Base-by-base conservation (phyloP, 2,797 vertebrate species). In the Enteromius mattozi region DNA sequence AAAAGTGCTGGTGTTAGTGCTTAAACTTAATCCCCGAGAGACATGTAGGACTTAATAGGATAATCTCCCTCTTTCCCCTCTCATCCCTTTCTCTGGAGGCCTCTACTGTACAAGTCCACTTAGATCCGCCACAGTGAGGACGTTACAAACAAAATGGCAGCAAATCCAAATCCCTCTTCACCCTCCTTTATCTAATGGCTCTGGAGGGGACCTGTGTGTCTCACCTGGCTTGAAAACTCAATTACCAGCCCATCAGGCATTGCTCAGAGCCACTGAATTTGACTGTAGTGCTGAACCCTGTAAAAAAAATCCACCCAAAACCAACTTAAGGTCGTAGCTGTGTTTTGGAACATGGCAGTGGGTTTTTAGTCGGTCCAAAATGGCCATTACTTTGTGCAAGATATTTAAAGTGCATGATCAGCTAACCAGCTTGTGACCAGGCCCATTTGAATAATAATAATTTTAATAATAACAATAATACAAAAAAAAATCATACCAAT, bases 11-110 rank as follows among this genome's bases (percentile, higher is more conserved):
- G 45, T 85, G 75, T 85, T 84, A 83, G 85, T 83, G 83, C 87
- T 90, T 86, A 87, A 88, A 88, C 74, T 78, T 89, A 89, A 89
- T 82, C 87, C 87, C 87, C 75, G 33, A 42, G 82, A 85, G 90
- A 87, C 78, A 81, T 83, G 87, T 87, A 88, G 78, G 47, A 75
- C 72, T 83, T 86, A 89, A 88, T 87, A 84, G 90, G 87, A 89
- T 89, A 91, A 91, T 90, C 89, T 86, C 85, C 70, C 78, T 85
- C 77, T 78, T 84, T 75, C 85, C 78, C 70, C 85, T 79, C 84
- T 81, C 80, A 69, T 86, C 81, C 82, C 68, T 83, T 76, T 71
- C 54, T 86, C 80, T 65, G 42, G 80, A 82, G 59, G 56, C 74
- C 63, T 87, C 81, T 83, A 87, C 89, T 80, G 90, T 88, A 87